Conservation (phyloP, 1,140 invertebrate species). For the Euwallacea similis region DNA sequence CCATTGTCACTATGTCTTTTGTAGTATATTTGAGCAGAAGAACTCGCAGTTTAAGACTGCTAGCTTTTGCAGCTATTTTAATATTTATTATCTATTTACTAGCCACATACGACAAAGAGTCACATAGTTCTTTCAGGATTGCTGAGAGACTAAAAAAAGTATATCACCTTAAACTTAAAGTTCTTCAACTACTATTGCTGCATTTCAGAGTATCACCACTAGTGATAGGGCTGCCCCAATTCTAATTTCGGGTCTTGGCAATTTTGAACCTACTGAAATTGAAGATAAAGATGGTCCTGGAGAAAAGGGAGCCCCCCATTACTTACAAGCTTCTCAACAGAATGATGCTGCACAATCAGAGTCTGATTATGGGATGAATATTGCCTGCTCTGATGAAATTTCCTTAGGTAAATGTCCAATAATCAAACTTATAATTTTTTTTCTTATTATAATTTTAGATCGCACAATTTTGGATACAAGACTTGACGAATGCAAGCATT, state of each 20-base stretch:
- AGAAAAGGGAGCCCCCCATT: conserved; percentile 78
- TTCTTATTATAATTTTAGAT: conserved; percentile 33
- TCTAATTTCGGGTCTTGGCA: conserved; percentile 56
- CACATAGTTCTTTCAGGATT: conserved; percentile 11
- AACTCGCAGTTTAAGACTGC: conserved; percentile 28
- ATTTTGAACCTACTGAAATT: conserved; percentile 70
- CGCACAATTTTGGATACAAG: conserved; percentile 86
- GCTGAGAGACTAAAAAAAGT: conserved; percentile 21
- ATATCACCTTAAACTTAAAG: neutral
- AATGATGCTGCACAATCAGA: conserved; percentile 76
- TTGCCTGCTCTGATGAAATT: conserved; percentile 95
- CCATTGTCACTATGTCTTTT: conserved; percentile 23
- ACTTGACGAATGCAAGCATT: conserved; percentile 89
- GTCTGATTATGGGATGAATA: conserved; percentile 95
- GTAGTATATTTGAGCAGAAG: conserved; percentile 35
- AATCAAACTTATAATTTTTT: neutral
- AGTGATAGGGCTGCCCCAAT: conserved; percentile 40
- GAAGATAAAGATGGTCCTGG: conserved; percentile 73
- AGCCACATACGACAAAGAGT: conserved; percentile 34
- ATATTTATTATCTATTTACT: conserved; percentile 34
- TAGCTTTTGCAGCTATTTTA: conserved; percentile 18
- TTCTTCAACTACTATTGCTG: neutral
- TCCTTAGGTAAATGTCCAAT: conserved; percentile 37
- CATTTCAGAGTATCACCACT: conserved; percentile 18
- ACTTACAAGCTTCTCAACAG: conserved; percentile 70